These are phyloP conservation scores for Phalacrocorax carbo DNA, from an alignment of 2,113 vertebrate species.

Conservation along the genomic window DNA sequence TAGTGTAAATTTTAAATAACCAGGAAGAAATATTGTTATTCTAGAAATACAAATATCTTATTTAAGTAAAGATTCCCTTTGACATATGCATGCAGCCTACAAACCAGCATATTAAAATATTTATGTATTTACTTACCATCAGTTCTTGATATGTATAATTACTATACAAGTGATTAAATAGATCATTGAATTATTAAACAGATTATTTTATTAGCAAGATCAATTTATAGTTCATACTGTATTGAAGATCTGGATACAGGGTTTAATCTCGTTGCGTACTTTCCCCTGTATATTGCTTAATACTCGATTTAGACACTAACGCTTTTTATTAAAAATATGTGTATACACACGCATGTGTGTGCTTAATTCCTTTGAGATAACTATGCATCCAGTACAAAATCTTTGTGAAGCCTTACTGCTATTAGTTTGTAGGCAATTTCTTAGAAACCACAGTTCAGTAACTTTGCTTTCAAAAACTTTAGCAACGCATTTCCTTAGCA, in stretches of 20 bases:
- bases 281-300: not conserved
- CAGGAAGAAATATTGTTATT: not conserved
- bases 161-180: not conserved
- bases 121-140: not conserved
- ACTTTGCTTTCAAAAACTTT: not conserved
- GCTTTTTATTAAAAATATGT: not conserved
- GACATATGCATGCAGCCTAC: not conserved
- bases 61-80: not conserved
- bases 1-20: not conserved
- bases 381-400: not conserved
- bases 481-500: not conserved
- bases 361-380: not conserved
- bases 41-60: not conserved
- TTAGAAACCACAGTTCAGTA: not conserved
- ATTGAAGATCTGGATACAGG: not conserved
- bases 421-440: not conserved
- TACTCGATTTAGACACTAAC: not conserved
- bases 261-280: not conserved
- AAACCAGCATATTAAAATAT: not conserved
- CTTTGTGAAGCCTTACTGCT: not conserved
- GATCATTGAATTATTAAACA: not conserved
- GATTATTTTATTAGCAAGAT: not conserved
- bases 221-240: not conserved
- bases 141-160: not conserved
- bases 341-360: fast-evolving